Conservation (phyloP, 2,113 vertebrate genomes). For the Psophia crepitans region DNA sequence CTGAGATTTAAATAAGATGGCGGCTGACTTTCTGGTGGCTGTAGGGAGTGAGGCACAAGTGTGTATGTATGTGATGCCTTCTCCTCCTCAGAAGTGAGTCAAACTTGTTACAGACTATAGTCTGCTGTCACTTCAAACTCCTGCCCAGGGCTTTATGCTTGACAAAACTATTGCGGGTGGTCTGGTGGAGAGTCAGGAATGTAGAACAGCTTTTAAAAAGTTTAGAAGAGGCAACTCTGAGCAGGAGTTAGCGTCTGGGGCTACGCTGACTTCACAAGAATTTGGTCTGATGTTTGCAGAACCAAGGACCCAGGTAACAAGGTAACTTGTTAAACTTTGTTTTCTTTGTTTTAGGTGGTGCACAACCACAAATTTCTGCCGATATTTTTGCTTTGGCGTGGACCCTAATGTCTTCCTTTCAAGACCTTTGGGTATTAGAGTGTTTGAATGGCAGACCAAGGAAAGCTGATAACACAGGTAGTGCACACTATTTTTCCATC, state of each 20-base stretch:
- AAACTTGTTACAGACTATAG: not conserved
- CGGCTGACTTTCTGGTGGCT: fast-evolving
- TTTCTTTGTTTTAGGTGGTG: not conserved
- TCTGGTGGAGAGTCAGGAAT: not conserved
- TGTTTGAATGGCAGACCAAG: not conserved
- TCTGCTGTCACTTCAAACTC: not conserved
- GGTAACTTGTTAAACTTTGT: not conserved
- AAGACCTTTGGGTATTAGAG: not conserved
- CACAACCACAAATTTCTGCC: not conserved
- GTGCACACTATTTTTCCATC: not conserved
- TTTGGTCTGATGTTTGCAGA: not conserved
- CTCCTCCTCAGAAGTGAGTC: not conserved
- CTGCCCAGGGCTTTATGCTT: not conserved
- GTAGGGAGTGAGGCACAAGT: fast-evolving
- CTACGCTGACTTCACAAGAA: not conserved
- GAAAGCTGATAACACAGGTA: not conserved
- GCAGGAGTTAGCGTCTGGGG: not conserved
- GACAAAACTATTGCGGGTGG: not conserved
- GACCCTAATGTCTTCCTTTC: not conserved
- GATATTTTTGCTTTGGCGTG: not conserved
- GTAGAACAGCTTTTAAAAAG: not conserved
- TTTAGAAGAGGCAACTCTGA: not conserved
- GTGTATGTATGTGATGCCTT: too few species aligned
- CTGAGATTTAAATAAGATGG: not conserved
- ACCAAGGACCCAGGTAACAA: not conserved